Evolutionary conservation across 2,888 invertebrate genomes (phyloP).

Genomic region (Malthinus seriepunctatus): DNA sequence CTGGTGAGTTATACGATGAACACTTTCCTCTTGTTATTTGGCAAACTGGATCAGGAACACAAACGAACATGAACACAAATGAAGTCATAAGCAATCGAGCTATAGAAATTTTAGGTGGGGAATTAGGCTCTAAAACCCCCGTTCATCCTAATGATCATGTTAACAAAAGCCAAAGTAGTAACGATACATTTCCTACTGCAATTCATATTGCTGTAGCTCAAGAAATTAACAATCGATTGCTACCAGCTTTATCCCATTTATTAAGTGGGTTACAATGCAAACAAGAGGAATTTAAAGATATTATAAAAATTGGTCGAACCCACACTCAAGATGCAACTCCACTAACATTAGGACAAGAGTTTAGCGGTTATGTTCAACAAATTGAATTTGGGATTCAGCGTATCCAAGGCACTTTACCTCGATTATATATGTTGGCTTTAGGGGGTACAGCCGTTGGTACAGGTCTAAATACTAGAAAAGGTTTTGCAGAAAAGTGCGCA

Average conservation of each 20-base stretch:
- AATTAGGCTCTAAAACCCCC: conserved; percentile 89
- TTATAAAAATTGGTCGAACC: conserved; percentile 95
- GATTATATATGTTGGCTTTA: conserved; percentile 87
- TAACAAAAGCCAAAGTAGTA: conserved; percentile 97
- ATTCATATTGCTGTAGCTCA: conserved; percentile 97
- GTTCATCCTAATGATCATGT: conserved; percentile 99
- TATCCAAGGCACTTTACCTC: conserved; percentile 71
- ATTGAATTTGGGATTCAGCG: conserved; percentile 83
- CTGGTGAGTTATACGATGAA: conserved; percentile 88
- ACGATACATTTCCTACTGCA: conserved; percentile 98
- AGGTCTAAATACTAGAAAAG: conserved; percentile 91
- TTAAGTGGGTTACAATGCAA: conserved; percentile 77
- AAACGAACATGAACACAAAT: conserved; percentile 99
- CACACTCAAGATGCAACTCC: conserved; percentile 94
- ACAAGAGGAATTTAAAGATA: conserved; percentile 79
- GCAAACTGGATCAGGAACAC: conserved; percentile 99
- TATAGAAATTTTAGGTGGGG: conserved; percentile 61
- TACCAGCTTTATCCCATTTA: conserved; percentile 79
- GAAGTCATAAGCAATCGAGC: conserved; percentile 61
- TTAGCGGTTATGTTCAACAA: conserved; percentile 90
- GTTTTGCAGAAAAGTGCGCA: conserved; percentile 95
- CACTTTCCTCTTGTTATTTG: conserved; percentile 98
- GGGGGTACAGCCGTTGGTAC: conserved; percentile 99
- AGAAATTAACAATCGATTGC: conserved; percentile 78
- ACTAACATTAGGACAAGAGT: conserved; percentile 95